These are phyloP conservation scores for Hyposoter dolosus DNA, from an alignment of 2,888 invertebrate species.

Conservation along the genomic window DNA sequence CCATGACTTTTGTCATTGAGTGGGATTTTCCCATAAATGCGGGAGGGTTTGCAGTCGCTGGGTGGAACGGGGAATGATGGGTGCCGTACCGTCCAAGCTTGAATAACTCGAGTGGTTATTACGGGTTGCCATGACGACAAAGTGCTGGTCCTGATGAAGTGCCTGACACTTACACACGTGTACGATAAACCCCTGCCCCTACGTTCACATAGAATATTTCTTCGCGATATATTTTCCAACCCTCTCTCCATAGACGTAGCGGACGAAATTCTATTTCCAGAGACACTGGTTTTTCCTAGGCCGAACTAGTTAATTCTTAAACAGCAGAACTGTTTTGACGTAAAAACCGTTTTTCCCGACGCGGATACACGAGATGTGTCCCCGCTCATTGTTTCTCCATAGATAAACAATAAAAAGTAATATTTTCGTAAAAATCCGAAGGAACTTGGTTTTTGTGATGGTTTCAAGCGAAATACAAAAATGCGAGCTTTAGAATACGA, in stretches of 20 bases:
- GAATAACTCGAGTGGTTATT: constrained; percentile 82
- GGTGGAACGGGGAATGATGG: constrained; percentile 49
- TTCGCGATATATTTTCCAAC: constrained; percentile 66
- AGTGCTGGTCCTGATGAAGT: constrained; percentile 84
- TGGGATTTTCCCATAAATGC: constrained; percentile 32
- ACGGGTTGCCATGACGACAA: constrained; percentile 83
- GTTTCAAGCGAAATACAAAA: background rate
- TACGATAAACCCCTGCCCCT: constrained; percentile 70
- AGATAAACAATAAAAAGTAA: background rate
- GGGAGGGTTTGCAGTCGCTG: constrained; percentile 17
- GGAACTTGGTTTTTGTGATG: background rate
- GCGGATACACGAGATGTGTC: background rate
- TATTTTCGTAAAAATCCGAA: background rate
- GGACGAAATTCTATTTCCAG: background rate
- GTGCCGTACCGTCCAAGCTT: constrained; percentile 65
- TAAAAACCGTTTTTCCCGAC: background rate
- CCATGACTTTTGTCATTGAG: constrained; percentile 35
- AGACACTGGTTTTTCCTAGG: background rate
- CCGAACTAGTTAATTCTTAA: background rate
- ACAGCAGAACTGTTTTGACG: background rate
- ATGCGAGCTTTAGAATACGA: background rate
- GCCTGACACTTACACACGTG: constrained; percentile 68
- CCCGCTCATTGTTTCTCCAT: background rate
- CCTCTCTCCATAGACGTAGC: constrained; percentile 16
- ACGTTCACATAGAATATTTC: constrained; percentile 45